Percentiles rank a stretch among this genome's conserved stretches.
These are phyloP conservation scores for Phrynosoma blainvillii DNA, from an alignment of 2,113 vertebrate species.

Conservation along the genomic window DNA sequence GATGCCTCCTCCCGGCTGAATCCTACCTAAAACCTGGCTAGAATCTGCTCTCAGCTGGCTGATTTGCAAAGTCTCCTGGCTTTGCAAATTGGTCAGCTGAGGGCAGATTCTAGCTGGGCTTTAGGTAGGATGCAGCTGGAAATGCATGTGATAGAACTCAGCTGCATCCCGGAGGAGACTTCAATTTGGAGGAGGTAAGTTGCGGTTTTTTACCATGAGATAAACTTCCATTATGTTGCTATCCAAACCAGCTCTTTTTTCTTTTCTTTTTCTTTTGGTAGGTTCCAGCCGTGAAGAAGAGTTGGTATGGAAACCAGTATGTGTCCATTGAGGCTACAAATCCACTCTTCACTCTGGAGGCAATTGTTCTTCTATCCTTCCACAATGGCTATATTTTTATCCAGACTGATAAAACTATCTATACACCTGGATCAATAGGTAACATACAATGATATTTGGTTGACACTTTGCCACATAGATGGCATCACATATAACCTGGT, in stretches of 20 bases:
- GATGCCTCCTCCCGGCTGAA: too few relatives aligned
- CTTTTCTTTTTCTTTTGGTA: not conserved
- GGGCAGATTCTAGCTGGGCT: too few relatives aligned
- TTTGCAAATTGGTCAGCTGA: too few relatives aligned
- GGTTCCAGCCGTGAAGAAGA: conserved; percentile 9
- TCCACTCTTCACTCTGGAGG: not conserved
- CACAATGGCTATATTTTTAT: conserved; percentile 32
- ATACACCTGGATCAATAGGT: conserved; percentile 27
- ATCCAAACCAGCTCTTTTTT: not conserved
- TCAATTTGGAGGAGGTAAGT: too few relatives aligned
- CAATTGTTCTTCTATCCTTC: conserved; percentile 3
- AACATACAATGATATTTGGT: not conserved
- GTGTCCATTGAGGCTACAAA: conserved; percentile 27
- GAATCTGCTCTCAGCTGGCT: too few relatives aligned
- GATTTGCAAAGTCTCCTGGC: too few relatives aligned
- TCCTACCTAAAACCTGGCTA: too few relatives aligned
- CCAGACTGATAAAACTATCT: conserved; percentile 45
- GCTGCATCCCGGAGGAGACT: too few relatives aligned
- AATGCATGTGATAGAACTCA: too few relatives aligned
- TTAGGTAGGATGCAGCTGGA: too few relatives aligned
- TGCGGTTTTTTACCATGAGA: too few relatives aligned
- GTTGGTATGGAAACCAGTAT: conserved; percentile 25
- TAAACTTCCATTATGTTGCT: too few relatives aligned
- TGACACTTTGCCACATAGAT: not conserved
- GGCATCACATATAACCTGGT: not conserved